Evolutionary conservation across 23 tunicate species (phyloP), one percentile per base, ranked within the genome.

Genomic region (Halocynthia aurantium): DNA sequence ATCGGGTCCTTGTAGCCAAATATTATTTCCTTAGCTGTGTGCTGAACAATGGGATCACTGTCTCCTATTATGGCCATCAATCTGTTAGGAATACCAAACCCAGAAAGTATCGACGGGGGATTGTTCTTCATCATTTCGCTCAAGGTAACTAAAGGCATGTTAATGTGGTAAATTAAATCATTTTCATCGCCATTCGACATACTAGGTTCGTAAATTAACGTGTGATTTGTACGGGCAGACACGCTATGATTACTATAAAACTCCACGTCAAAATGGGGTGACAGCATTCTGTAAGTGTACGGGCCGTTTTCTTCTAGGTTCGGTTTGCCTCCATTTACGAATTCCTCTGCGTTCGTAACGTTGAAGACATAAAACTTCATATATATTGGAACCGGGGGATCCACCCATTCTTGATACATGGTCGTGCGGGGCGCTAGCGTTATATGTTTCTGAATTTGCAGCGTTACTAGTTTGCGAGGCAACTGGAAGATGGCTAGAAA

Each of bases 281-380:
- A 55, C 18, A 8, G 21, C 78, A 74, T 74, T 2, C 50, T 10
- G 85, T 92, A 92, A 6, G 87, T 83, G 66, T 87, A 84, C 8
- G 98, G 98, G 0, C 98, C 98, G 51, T 82, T 53, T 66, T 92
- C 85, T 67, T 81, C 54, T 8, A 92, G 73, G 6, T 50, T 74
- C 0, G 98, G 98, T 74, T 92, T 92, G 21, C 64, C 92, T 6
- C 98, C 98, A 8, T 82, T 67, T 6, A 53, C 51, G 11, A 86
- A 56, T 8, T 86, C 77, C 0, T 78, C 80, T 6, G 92, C 84
- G 66, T 92, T 92, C 20, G 88, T 92, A 17, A 92, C 88, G 67
- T 92, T 86, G 57, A 80, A 92, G 19, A 92, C 50, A 84, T 85
- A 92, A 70, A 87, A 92, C 82, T 92, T 85, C 98, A 92, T 92